Evolutionary conservation across 2,888 invertebrate genomes (phyloP), one percentile per base, ranked within the genome.

Genomic region (Abscondita cerata): DNA sequence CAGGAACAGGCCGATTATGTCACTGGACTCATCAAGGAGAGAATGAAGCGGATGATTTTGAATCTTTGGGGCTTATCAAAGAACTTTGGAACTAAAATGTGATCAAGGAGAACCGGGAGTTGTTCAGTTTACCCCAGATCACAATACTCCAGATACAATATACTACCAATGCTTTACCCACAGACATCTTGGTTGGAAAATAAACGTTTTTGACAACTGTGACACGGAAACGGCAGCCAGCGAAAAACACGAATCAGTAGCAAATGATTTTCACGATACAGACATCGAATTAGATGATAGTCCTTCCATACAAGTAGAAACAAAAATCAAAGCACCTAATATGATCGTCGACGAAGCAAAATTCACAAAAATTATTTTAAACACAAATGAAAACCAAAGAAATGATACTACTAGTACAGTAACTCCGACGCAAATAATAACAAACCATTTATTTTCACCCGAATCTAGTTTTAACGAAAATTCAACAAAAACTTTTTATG

Each of bases 91-190:
- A 13, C 84, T 96, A 1, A 87, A 89, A 70, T 96, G 96, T 77
- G 94, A 95, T 74, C 83, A 84, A 59, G 95, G 95, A 2, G 89
- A 89, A 72, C 93, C 95, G 0, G 95, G 93, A 8, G 84, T 94
- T 38, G 87, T 96, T 36, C 87, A 89, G 64, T 96, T 95, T 93
- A 92, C 89, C 0, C 96, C 96, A 0, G 93, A 95, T 78, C 81
- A 83, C 58, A 85, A 90, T 70, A 96, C 96, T 0, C 96, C 96
- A 0, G 92, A 96, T 77, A 91, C 93, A 5, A 93, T 96, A 36
- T 96, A 95, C 78, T 96, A 96, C 79, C 96, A 97, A 91, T 96
- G 96, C 79, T 96, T 90, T 84, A 91, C 94, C 2, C 95, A 96
- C 80, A 91, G 95, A 65, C 89, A 96, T 78, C 88, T 97, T 74